phyloP scores from a whole-genome alignment of 2,797 vertebrate species.

The Betta splendens region DNA sequence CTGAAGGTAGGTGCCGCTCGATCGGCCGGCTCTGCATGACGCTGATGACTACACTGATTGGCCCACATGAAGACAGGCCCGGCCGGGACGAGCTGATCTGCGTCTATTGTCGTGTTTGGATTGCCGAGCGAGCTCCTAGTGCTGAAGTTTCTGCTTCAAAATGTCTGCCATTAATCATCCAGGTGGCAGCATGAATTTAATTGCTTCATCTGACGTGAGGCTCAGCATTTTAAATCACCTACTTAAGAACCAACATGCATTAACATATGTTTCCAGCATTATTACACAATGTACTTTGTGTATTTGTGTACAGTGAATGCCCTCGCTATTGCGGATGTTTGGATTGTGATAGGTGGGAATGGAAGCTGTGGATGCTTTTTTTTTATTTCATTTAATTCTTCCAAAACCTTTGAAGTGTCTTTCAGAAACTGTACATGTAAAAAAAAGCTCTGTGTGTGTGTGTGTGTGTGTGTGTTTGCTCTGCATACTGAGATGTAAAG shows the following conservation, averaged over 20 bases:
- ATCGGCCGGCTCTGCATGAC: conserved; percentile 67
- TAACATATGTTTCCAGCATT: conserved; percentile 66
- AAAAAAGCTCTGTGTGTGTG: conserved; percentile 46
- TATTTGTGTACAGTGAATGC: conserved; percentile 43
- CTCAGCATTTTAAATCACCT: conserved; percentile 66
- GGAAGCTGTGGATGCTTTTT: conserved; percentile 33
- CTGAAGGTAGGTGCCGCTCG: conserved; percentile 73
- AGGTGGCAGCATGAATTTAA: conserved; percentile 65
- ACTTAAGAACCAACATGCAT: conserved; percentile 53
- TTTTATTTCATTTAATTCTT: conserved; percentile 16
- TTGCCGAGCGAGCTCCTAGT: conserved; percentile 29
- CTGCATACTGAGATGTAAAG: conserved; percentile 73
- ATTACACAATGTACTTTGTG: conserved; percentile 55
- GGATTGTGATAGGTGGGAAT: conserved; percentile 52
- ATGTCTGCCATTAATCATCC: conserved; percentile 65
- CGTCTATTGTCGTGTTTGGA: conserved; percentile 61
- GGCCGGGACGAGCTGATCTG: conserved; percentile 56
- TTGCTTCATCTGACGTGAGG: conserved; percentile 61
- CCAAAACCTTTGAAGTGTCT: conserved; percentile 57
- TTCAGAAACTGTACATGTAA: conserved; percentile 44
- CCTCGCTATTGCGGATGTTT: conserved; percentile 49
- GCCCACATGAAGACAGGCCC: conserved; percentile 58
- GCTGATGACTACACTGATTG: conserved; percentile 79
- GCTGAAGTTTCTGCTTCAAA: conserved; percentile 49
- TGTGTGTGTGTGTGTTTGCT: conserved; percentile 51